A percentile compares a stretch with the other conserved stretches of the same genome.
Conservation (phyloP, 2,113 vertebrate genomes). For the Aix galericulata region DNA sequence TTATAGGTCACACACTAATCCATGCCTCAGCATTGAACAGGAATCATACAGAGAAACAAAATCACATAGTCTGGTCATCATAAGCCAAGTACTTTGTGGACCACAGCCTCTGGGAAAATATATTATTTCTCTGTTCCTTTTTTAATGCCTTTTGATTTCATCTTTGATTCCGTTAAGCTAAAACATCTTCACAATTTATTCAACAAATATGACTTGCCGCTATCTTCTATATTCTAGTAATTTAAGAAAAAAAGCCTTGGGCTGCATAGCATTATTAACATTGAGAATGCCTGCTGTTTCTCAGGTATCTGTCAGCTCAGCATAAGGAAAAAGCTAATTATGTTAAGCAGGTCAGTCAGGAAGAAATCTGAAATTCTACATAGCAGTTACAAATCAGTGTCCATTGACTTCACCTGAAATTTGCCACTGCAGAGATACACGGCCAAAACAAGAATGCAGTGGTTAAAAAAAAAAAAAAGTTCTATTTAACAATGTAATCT, state of each 20-base stretch:
- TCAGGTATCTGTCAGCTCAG: slow-evolving; percentile 60
- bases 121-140: background rate
- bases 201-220: slow-evolving; percentile 36
- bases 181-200: slow-evolving; percentile 32
- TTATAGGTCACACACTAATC: background rate
- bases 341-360: slow-evolving; percentile 47
- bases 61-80: background rate
- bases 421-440: background rate
- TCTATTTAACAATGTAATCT: slow-evolving; percentile 25
- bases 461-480: background rate
- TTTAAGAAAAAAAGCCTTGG: slow-evolving; percentile 47
- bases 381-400: background rate
- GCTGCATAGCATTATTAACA: slow-evolving; percentile 38
- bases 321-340: slow-evolving; percentile 64
- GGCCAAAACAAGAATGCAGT: background rate
- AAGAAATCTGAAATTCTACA: slow-evolving; percentile 16
- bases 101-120: background rate
- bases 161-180: slow-evolving; percentile 28
- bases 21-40: background rate
- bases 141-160: slow-evolving; percentile 23
- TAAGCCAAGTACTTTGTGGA: background rate
- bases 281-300: slow-evolving; percentile 53
- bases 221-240: slow-evolving; percentile 34
- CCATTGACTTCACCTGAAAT: background rate
- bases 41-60: background rate